Evolutionary conservation across 2,797 vertebrate genomes (phyloP), one percentile per base, ranked within the genome.

Genomic region (Adrianichthys oophorus): DNA sequence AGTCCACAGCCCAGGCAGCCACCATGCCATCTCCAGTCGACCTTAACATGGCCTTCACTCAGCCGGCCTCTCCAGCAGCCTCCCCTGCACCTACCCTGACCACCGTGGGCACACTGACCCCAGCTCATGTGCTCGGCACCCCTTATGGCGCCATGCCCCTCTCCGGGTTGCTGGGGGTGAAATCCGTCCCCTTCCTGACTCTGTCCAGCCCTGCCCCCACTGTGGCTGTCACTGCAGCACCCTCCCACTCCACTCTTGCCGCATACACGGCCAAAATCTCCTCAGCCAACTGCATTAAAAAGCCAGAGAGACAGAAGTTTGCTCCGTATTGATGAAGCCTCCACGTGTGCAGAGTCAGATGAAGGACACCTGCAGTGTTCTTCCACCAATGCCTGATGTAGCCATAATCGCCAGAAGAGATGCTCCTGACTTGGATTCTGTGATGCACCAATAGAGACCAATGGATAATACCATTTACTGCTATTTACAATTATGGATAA

Each of bases 181-280:
- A 97, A 90, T 94, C 94, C 0, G 74, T 96, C 78, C 93, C 95
- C 78, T 95, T 95, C 91, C 91, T 97, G 93, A 93, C 95, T 10
- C 88, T 97, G 72, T 91, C 91, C 55, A 91, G 93, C 79, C 92
- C 93, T 0, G 88, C 90, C 70, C 80, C 87, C 18, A 32, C 76
- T 4, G 92, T 95, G 41, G 78, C 92, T 59, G 89, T 91, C 74
- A 90, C 92, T 0, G 92, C 92, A 32, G 93, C 94, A 0, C 85
- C 89, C 52, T 85, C 90, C 72, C 90, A 91, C 71, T 76, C 90
- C 24, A 81, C 90, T 59, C 91, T 95, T 60, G 85, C 94, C 19
- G 93, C 93, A 74, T 96, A 97, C 90, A 96, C 94, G 61, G 89
- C 94, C 90, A 96, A 97, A 91, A 96, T 97, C 90, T 94, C 95